Evolutionary conservation across 2,888 invertebrate genomes (phyloP).

Genomic region (Halictus quadricinctus): DNA sequence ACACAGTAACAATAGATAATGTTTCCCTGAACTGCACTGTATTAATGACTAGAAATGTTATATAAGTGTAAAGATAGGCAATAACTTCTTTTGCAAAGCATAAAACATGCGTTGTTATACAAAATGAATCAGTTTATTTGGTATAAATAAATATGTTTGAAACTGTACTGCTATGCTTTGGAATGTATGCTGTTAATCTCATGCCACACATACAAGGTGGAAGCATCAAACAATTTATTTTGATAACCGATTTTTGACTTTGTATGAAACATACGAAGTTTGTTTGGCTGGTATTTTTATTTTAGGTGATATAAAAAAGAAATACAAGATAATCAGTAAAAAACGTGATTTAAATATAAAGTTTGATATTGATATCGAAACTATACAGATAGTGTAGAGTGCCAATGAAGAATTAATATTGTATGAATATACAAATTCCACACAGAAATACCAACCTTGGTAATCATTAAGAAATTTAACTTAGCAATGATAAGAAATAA

Average conservation of each 20-base stretch:
- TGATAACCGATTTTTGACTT: neutral
- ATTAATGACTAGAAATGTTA: slow-evolving; percentile 30
- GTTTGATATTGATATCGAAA: neutral
- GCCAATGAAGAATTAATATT: neutral
- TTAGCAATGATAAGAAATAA: neutral
- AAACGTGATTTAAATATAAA: neutral
- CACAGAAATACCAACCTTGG: no score
- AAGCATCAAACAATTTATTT: slow-evolving; percentile 10
- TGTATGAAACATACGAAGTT: neutral
- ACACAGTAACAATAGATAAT: slow-evolving; percentile 21
- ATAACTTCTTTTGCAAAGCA: slow-evolving; percentile 28
- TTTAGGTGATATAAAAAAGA: neutral
- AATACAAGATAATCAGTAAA: neutral
- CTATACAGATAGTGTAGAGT: neutral
- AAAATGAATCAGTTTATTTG: slow-evolving; percentile 27
- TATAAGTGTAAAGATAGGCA: slow-evolving; percentile 37
- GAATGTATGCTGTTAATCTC: slow-evolving; percentile 7
- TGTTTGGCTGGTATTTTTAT: neutral
- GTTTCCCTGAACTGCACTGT: slow-evolving; percentile 19
- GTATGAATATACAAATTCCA: no score
- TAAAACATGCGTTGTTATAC: slow-evolving; percentile 44
- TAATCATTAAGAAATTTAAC: neutral
- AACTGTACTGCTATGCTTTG: neutral
- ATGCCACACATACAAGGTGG: neutral
- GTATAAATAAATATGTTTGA: slow-evolving; percentile 18